Conservation (phyloP, 2,113 vertebrate genomes). For the Erpornis zantholeuca region DNA sequence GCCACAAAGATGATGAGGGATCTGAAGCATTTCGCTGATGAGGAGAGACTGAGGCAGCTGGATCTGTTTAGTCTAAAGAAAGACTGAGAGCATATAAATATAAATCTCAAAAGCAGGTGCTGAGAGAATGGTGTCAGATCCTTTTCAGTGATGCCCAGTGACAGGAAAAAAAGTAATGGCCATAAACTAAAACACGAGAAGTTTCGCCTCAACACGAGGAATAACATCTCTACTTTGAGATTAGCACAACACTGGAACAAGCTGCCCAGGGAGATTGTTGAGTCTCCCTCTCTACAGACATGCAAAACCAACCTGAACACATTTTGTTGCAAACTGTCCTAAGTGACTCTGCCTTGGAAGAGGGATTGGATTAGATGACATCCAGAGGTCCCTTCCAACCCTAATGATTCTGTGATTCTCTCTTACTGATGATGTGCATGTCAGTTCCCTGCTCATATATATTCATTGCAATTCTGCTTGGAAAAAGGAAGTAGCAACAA, state of each 20-base stretch:
- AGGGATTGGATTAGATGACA: background rate
- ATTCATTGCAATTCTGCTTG: background rate
- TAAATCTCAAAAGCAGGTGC: background rate
- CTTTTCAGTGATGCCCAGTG: background rate
- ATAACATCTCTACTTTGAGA: background rate
- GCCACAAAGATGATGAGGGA: background rate
- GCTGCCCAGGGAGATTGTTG: background rate
- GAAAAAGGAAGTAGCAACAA: background rate
- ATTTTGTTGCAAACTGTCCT: background rate
- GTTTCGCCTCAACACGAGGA: background rate
- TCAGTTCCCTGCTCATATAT: background rate
- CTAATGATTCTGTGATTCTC: background rate
- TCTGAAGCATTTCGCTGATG: background rate
- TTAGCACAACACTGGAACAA: background rate
- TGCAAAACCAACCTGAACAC: background rate
- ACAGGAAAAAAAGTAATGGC: background rate
- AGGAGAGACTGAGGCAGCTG: background rate
- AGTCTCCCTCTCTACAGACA: too few relatives aligned
- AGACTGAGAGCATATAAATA: background rate
- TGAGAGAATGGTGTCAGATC: background rate
- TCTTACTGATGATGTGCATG: background rate
- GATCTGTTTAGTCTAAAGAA: background rate
- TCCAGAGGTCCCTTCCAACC: background rate
- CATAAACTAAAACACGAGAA: background rate
- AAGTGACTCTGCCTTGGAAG: background rate